Base-by-base conservation (phyloP, 2,888 invertebrate genomes). In the Beris chalybata region DNA sequence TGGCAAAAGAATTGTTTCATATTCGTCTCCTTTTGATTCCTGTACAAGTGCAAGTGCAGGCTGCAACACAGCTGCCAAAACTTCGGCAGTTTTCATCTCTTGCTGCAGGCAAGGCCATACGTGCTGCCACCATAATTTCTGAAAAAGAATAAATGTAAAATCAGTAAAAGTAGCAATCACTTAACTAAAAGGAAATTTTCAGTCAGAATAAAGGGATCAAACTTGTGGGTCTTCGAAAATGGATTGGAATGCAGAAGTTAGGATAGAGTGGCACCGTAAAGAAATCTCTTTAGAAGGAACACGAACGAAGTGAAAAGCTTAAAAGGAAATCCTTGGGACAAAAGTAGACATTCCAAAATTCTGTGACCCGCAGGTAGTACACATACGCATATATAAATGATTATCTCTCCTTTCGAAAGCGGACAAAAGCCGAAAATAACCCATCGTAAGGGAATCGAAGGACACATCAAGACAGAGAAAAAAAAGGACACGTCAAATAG, bases 71-170 rank as follows among this genome's bases (percentile, higher is more conserved):
- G 93, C 89, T 0, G 93, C 91, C 70, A 96, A 83, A 22, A 94
- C 92, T 76, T 96, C 95, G 69, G 91, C 89, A 30, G 89, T 88
- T 74, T 88, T 87, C 82, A 95, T 88, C 80, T 97, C 96, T 72
- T 89, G 86, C 76, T 91, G 89, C 69, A 97, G 83, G 73, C 89
- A 89, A 44, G 95, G 95, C 91, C 96, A 95, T 57, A 97, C 89
- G 79, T 93, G 93, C 79, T 93, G 93, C 85, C 94, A 96, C 86
- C 95, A 92, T 61, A 97, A 84, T 91, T 96, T 97, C 97, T 97
- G 85, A 61, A 83, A 82, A 70, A 70, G 68, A 15, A 30, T 5
- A 48, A 55, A 55, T 32, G n/a, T 45, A 48, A 48, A 15, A 12
- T 48, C 12, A 15, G 22, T 32, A 32, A 32, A 56, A 30, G 56